Conservation (phyloP, 2,797 vertebrate genomes). For the Sebastes variabilis region DNA sequence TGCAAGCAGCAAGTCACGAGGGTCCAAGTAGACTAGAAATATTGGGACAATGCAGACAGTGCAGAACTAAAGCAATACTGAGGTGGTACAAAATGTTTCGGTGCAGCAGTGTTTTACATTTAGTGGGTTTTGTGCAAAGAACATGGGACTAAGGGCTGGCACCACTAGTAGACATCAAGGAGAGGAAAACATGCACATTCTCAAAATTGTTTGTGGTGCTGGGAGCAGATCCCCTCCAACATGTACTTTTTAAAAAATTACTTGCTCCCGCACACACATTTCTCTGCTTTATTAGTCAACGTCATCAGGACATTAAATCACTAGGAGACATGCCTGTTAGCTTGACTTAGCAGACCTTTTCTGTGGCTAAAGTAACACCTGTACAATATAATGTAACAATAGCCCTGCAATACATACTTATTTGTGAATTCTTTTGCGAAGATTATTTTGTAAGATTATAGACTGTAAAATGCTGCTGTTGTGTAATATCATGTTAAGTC, state of each 20-base stretch:
- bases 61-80: background rate
- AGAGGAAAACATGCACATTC: too few species aligned
- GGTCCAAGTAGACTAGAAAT: background rate
- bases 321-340: background rate
- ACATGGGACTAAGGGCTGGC: background rate
- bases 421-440: background rate
- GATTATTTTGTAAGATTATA: background rate
- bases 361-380: background rate
- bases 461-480: background rate
- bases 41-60: background rate
- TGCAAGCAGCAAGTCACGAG: background rate
- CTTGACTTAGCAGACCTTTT: background rate
- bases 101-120: background rate
- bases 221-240: too few species aligned
- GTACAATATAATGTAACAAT: background rate
- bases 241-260: too few species aligned
- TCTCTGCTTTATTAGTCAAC: too few species aligned
- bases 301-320: too few species aligned
- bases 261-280: too few species aligned
- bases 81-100: background rate
- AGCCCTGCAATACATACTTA: background rate
- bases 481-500: background rate
- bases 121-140: background rate
- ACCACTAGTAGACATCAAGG: background rate
- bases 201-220: too few species aligned